Percentiles rank a stretch among this genome's conserved stretches.
Conservation (phyloP, 1,140 invertebrate genomes). For the Eriocheir sinensis region DNA sequence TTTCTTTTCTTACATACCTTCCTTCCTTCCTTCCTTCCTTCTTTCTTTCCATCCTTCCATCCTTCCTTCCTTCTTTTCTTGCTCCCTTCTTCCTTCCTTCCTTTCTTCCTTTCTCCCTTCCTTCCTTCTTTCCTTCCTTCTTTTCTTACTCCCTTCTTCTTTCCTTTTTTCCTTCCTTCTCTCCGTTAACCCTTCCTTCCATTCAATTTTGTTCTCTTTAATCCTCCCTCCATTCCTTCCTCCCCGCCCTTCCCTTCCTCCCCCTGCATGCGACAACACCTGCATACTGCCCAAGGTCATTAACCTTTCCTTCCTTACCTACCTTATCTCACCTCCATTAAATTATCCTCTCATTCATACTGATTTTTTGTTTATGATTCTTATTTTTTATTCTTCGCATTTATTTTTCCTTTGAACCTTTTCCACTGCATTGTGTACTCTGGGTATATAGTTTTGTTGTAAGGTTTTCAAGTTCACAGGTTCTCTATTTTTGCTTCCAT, state of each 20-base stretch:
- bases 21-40: background rate
- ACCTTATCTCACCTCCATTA: background rate
- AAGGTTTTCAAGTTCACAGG: no score
- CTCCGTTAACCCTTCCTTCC: background rate
- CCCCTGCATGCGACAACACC: background rate
- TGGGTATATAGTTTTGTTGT: no score
- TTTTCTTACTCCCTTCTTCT: background rate
- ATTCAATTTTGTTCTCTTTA: background rate
- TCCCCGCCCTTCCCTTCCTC: background rate
- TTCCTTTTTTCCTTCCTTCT: background rate
- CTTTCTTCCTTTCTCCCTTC: background rate
- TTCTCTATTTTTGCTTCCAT: no score
- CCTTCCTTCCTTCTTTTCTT: background rate
- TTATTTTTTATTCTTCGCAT: background rate
- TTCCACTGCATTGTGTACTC: background rate
- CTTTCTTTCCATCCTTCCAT: background rate
- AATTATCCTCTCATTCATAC: background rate
- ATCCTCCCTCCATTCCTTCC: background rate
- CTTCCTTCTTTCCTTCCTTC: background rate
- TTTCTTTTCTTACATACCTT: background rate
- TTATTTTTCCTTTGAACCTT: background rate
- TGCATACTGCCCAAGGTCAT: background rate
- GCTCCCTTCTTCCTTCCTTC: background rate
- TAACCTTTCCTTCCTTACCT: slow-evolving; percentile 10
- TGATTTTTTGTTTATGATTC: background rate